Conservation (phyloP, 1,140 invertebrate species). For the Trichomalopsis sarcophagae region DNA sequence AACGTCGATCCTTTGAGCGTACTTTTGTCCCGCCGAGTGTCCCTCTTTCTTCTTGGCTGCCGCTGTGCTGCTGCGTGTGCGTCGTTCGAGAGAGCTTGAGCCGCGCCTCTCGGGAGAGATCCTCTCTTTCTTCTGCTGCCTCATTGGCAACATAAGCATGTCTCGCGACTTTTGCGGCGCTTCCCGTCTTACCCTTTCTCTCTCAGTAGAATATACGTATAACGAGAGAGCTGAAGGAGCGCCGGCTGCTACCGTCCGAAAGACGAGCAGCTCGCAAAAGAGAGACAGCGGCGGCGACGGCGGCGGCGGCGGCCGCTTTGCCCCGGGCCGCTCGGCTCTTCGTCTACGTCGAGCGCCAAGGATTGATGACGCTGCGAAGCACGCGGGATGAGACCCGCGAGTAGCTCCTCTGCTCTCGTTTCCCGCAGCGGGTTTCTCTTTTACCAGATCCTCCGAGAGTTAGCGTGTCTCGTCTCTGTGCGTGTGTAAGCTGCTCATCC, state of each 20-base stretch:
- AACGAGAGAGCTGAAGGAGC: neutral
- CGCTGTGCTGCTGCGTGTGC: neutral
- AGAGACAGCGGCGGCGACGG: slow-evolving; percentile 46
- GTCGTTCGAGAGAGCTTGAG: neutral
- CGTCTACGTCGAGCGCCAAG: slow-evolving; percentile 58
- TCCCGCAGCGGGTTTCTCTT: slow-evolving; percentile 36
- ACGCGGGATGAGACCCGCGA: slow-evolving; percentile 51
- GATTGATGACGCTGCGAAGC: slow-evolving; percentile 46
- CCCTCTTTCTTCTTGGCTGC: neutral
- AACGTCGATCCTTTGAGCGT: slow-evolving; percentile 40
- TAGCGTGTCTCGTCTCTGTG: neutral
- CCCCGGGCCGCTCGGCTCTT: slow-evolving; percentile 56
- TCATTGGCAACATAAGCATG: slow-evolving; percentile 50
- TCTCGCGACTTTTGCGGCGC: slow-evolving; percentile 42
- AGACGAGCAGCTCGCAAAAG: slow-evolving; percentile 15
- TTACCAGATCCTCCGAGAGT: neutral
- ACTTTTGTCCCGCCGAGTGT: slow-evolving; percentile 32
- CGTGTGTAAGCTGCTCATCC: neutral
- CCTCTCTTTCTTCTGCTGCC: slow-evolving; percentile 13
- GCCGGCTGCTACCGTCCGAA: slow-evolving; percentile 16
- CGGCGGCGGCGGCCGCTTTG: slow-evolving; percentile 58
- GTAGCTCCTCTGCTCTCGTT: slow-evolving; percentile 24
- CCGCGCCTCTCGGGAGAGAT: slow-evolving; percentile 16
- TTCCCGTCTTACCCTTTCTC: slow-evolving; percentile 47
- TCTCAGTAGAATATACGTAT: neutral